Evolutionary conservation across 2,888 invertebrate genomes (phyloP).

Genomic region (Kuschelorhynchus macadamiae): DNA sequence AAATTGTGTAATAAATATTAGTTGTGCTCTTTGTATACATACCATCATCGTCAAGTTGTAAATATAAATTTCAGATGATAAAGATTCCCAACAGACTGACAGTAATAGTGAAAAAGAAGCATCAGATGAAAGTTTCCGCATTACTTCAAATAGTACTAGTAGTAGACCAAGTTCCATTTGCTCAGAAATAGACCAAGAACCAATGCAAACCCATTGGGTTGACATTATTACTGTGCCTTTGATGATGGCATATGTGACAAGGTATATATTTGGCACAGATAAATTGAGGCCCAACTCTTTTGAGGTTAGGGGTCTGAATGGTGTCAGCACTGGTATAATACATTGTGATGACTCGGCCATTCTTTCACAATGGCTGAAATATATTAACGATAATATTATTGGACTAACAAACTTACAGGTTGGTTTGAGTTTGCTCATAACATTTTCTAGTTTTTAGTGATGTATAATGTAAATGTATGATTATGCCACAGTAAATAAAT

Average conservation of each 20-base stretch:
- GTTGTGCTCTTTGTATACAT: too few species aligned
- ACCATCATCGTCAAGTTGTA: too few species aligned
- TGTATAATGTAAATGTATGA: too few species aligned
- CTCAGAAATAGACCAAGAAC: slow-evolving; percentile 71
- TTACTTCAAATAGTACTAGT: slow-evolving; percentile 69
- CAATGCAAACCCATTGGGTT: slow-evolving; percentile 74
- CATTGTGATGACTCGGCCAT: slow-evolving; percentile 94
- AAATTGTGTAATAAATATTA: too few species aligned
- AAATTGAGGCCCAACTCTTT: slow-evolving; percentile 95
- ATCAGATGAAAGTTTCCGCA: slow-evolving; percentile 66
- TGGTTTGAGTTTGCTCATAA: too few species aligned
- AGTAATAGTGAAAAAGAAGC: slow-evolving; percentile 66
- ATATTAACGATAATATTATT: slow-evolving; percentile 93
- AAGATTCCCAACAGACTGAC: slow-evolving; percentile 64
- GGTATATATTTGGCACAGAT: slow-evolving; percentile 96
- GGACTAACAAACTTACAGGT: slow-evolving; percentile 91
- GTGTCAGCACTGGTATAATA: slow-evolving; percentile 87
- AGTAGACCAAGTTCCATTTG: slow-evolving; percentile 77
- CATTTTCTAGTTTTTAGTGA: too few species aligned
- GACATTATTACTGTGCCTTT: slow-evolving; percentile 88
- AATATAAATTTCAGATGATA: slow-evolving; percentile 64
- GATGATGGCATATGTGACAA: slow-evolving; percentile 96
- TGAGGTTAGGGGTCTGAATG: slow-evolving; percentile 91
- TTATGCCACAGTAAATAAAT: too few species aligned
- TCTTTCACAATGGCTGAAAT: slow-evolving; percentile 94